Evolutionary conservation across 2,113 vertebrate species (phyloP).

Genomic region (Camelus bactrianus): DNA sequence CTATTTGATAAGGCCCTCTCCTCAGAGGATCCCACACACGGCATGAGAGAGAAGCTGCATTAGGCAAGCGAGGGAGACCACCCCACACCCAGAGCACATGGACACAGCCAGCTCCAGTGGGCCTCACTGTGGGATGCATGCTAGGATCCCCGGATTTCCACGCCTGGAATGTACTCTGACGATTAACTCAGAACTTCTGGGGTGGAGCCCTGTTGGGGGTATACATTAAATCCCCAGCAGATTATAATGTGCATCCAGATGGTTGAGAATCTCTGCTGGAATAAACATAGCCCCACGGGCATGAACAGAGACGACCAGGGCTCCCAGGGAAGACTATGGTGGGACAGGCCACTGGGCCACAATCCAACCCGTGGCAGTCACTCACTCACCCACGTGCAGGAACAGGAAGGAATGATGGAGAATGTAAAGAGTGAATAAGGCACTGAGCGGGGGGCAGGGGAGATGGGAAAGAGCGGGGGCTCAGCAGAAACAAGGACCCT

Average conservation of each 20-base stretch:
- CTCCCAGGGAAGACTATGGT: not conserved
- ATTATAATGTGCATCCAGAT: not conserved
- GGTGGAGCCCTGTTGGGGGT: not conserved
- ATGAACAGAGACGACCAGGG: not conserved
- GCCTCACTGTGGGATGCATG: not conserved
- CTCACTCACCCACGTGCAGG: not conserved
- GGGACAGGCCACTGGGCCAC: not conserved
- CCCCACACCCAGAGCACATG: not conserved
- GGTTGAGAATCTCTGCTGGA: not conserved
- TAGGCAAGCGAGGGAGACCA: not conserved
- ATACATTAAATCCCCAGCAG: not conserved
- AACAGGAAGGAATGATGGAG: not conserved
- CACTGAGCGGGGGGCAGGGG: not conserved
- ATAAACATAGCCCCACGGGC: not conserved
- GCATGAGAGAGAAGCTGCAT: not conserved
- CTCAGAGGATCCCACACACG: not conserved
- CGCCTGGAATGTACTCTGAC: not conserved
- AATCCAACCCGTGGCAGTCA: not conserved
- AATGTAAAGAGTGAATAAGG: not conserved
- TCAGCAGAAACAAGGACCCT: not conserved
- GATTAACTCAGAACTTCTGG: not conserved
- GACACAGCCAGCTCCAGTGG: not conserved
- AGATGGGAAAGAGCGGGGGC: too few species aligned
- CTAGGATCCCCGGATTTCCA: not conserved
- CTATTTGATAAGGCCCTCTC: not conserved